Conservation (phyloP, 1,140 invertebrate species). For the Drosophila mojavensis region DNA sequence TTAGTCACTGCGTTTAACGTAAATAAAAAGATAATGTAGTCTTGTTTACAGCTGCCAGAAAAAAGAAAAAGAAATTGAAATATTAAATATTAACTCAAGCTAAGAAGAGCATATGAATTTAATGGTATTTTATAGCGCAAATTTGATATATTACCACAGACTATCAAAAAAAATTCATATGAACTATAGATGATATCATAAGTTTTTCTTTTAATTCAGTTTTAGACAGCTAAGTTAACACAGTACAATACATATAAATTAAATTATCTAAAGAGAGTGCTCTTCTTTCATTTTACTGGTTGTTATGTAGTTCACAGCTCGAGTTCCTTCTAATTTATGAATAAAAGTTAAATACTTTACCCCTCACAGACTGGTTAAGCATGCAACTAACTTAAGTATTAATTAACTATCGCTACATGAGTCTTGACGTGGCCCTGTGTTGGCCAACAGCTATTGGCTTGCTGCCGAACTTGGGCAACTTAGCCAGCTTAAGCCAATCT, state of each 20-base stretch:
- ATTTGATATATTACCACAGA: no score
- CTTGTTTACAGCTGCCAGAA: conserved; percentile 4
- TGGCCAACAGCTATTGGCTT: conserved; percentile 31
- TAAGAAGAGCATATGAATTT: no score
- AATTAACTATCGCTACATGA: conserved; percentile 57
- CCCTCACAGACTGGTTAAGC: neutral
- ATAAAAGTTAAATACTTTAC: no score
- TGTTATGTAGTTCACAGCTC: no score
- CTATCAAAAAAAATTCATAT: no score
- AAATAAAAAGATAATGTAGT: conserved; percentile 36
- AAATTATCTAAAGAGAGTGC: no score
- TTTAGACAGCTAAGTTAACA: no score
- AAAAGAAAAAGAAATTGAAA: conserved; percentile 19
- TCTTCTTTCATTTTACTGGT: no score
- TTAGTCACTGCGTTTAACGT: conserved; percentile 60
- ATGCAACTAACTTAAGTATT: conserved; percentile 39
- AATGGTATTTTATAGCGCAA: no score
- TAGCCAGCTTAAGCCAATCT: conserved; percentile 13
- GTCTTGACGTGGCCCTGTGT: conserved; percentile 31
- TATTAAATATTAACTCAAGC: conserved; percentile 6
- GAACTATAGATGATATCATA: no score
- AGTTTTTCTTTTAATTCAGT: no score
- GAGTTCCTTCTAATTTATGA: neutral
- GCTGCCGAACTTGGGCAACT: conserved; percentile 38
- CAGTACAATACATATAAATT: no score